These are phyloP conservation scores for Lycocorax pyrrhopterus DNA, from an alignment of 2,113 vertebrate species.

Conservation along the genomic window DNA sequence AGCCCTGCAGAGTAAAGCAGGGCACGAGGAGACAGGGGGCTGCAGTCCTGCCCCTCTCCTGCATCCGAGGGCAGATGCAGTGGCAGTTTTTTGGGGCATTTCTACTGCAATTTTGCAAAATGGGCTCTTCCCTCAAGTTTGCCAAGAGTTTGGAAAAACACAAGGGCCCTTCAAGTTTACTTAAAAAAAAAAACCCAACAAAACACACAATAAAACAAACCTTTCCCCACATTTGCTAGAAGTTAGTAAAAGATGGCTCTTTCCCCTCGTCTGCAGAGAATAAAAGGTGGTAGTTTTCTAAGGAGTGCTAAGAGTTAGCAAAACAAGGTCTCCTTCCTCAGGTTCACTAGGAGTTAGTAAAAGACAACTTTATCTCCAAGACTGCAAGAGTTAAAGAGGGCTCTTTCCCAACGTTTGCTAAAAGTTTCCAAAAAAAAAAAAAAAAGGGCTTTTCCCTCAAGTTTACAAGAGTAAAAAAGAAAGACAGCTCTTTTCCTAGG, in stretches of 20 bases:
- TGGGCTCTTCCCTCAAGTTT: neutral
- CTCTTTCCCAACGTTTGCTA: neutral
- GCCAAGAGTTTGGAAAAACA: neutral
- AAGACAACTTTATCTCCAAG: neutral
- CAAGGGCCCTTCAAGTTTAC: neutral
- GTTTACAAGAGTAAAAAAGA: neutral
- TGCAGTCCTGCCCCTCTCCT: neutral
- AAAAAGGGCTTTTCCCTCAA: fast-evolving
- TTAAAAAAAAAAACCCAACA: neutral
- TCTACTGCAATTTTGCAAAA: neutral
- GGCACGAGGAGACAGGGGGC: neutral
- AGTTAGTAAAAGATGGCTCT: neutral
- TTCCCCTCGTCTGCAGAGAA: neutral
- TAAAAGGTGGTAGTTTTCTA: neutral
- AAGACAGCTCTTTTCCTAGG: neutral
- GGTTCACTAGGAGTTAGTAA: neutral
- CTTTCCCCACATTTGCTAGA: fast-evolving
- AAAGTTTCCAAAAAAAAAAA: neutral
- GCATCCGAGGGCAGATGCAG: neutral
- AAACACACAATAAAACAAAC: neutral
- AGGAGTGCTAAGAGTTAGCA: fast-evolving
- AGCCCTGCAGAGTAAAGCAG: neutral
- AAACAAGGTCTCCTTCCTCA: neutral
- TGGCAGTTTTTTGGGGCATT: neutral
- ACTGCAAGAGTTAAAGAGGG: neutral